phyloP scores from a whole-genome alignment of 1,140 invertebrate species.

The Microplitis mediator region DNA sequence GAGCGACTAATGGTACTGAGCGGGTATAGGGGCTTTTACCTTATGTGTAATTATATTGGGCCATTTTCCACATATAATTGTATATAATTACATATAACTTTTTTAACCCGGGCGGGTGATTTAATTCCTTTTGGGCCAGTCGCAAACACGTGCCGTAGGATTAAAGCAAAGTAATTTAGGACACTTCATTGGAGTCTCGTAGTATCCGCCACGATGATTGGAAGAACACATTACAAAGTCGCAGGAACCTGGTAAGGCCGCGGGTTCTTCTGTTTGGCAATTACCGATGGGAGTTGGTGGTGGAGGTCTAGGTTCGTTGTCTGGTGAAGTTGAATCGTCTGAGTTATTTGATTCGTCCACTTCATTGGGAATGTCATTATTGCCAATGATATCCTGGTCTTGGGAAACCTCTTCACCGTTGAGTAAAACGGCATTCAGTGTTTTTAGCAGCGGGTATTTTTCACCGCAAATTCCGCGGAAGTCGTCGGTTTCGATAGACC shows the following conservation, averaged over 20 bases:
- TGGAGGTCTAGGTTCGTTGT: neutral
- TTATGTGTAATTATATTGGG: too few species aligned
- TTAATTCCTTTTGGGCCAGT: conserved; percentile 7
- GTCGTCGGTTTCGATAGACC: conserved; percentile 79
- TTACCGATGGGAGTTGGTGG: neutral
- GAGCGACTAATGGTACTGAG: too few species aligned
- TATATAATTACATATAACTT: too few species aligned
- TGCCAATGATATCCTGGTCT: neutral
- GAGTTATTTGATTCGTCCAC: too few species aligned
- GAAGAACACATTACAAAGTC: conserved; percentile 10
- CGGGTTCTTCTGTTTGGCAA: neutral
- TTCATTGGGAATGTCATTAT: too few species aligned
- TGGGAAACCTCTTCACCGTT: neutral
- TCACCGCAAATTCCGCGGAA: conserved; percentile 69
- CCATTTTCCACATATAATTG: too few species aligned
- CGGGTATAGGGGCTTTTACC: too few species aligned
- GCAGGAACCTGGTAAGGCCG: conserved; percentile 5
- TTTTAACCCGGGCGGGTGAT: too few species aligned
- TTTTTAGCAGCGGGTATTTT: conserved; percentile 66
- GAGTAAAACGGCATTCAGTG: conserved; percentile 61
- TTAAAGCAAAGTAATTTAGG: conserved; percentile 4
- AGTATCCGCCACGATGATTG: neutral
- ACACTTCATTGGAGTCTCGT: neutral
- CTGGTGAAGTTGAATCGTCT: neutral
- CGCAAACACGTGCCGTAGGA: neutral